A percentile compares a stretch with the other conserved stretches of the same genome.
These are phyloP conservation scores for Argyresthia albistria DNA, from an alignment of 2,888 invertebrate species.

Conservation along the genomic window DNA sequence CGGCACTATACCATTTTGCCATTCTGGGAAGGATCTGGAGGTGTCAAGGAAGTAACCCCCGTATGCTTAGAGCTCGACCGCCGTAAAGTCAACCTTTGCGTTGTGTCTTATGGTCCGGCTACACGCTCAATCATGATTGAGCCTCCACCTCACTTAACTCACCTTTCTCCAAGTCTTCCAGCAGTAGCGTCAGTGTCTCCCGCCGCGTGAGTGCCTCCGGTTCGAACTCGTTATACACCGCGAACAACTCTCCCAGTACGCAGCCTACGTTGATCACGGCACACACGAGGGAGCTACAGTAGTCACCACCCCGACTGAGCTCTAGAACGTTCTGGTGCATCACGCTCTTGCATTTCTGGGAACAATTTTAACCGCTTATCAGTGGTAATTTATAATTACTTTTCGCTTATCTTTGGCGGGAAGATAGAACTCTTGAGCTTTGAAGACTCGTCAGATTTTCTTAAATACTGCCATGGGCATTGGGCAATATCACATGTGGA, in stretches of 20 bases:
- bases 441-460: too few relatives aligned
- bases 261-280: constrained; percentile 41
- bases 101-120: too few relatives aligned
- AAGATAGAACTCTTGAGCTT: too few relatives aligned
- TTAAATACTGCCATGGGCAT: too few relatives aligned
- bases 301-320: constrained; percentile 26
- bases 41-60: too few relatives aligned
- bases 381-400: too few relatives aligned
- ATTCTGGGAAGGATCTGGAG: too few relatives aligned
- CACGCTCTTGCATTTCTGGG: constrained; percentile 54
- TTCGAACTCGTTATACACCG: constrained; percentile 39
- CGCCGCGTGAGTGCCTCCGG: constrained; percentile 41
- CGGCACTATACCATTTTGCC: too few relatives aligned
- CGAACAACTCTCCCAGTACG: constrained; percentile 42
- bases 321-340: constrained; percentile 43
- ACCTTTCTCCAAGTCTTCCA: constrained; percentile 53
- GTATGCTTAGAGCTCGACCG: not conserved
- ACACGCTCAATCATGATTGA: too few relatives aligned
- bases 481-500: too few relatives aligned
- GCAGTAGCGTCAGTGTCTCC: constrained; percentile 30
- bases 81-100: too few relatives aligned
- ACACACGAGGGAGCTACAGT: constrained; percentile 31
- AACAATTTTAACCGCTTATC: constrained; percentile 10
- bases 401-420: too few relatives aligned
- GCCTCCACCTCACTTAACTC: constrained; percentile 1